Conservation (phyloP, 1,140 invertebrate species). For the Hyles euphorbiae region DNA sequence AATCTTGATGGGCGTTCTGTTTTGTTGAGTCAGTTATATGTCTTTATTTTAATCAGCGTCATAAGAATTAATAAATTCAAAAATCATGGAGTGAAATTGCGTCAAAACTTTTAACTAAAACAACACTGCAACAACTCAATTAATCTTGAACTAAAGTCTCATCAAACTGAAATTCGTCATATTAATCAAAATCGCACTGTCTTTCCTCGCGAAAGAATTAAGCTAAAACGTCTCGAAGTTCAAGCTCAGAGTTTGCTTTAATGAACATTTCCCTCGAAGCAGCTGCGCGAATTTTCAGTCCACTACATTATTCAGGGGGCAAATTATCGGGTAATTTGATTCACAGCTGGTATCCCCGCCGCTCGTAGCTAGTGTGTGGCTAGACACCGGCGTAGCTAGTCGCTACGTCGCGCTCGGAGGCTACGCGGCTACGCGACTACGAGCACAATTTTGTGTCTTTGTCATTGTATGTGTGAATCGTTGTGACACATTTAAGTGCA, state of each 20-base stretch:
- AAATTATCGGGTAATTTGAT: conserved; percentile 25
- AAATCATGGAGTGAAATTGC: too few species aligned
- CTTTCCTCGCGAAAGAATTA: too few species aligned
- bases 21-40: too few species aligned
- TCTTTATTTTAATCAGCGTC: too few species aligned
- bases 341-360: conserved; percentile 20
- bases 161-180: too few species aligned
- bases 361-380: conserved; percentile 17
- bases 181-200: too few species aligned
- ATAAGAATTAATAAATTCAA: too few species aligned
- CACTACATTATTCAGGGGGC: conserved; percentile 15
- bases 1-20: too few species aligned
- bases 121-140: too few species aligned
- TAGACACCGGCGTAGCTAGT: conserved; percentile 8
- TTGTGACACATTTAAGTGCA: conserved; percentile 7
- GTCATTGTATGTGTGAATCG: background rate
- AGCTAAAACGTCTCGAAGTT: too few species aligned
- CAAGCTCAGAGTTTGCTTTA: background rate
- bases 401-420: conserved; percentile 17
- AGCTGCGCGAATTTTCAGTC: conserved; percentile 16
- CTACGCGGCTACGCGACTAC: conserved; percentile 12
- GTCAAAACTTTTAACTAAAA: too few species aligned
- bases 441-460: conserved; percentile 13
- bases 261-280: conserved; percentile 3
- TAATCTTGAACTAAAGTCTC: too few species aligned